These are phyloP conservation scores for Chrysopa pallens DNA, from an alignment of 1,140 invertebrate species.

Conservation along the genomic window DNA sequence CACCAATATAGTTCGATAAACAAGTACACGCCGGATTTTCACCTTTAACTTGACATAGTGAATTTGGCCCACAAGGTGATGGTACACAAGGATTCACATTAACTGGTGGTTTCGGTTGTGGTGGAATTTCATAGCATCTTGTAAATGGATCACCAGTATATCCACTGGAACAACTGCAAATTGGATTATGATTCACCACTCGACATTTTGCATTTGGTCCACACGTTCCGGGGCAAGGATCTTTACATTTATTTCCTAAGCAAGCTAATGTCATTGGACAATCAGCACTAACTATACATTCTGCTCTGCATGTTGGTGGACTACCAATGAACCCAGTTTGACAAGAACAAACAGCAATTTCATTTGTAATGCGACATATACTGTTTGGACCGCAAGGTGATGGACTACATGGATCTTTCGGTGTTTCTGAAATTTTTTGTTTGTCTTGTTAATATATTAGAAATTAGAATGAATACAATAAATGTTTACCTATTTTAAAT, in stretches of 20 bases:
- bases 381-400: slow-evolving; percentile 43
- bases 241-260: slow-evolving; percentile 43
- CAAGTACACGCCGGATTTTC: slow-evolving; percentile 39
- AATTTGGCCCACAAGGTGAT: slow-evolving; percentile 35
- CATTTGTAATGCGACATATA: slow-evolving; percentile 43
- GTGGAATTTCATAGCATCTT: slow-evolving; percentile 33
- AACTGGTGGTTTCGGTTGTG: slow-evolving; percentile 20
- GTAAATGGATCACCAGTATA: slow-evolving; percentile 47
- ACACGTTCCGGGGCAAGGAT: slow-evolving; percentile 57
- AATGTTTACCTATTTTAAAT: slow-evolving; percentile 26
- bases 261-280: slow-evolving; percentile 49
- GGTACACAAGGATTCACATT: slow-evolving; percentile 24
- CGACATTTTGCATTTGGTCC: slow-evolving; percentile 51
- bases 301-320: slow-evolving; percentile 51
- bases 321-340: slow-evolving; percentile 47
- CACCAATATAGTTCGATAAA: slow-evolving; percentile 53
- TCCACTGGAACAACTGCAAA: slow-evolving; percentile 41
- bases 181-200: slow-evolving; percentile 57
- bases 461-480: slow-evolving; percentile 6
- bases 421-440: slow-evolving; percentile 4
- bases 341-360: slow-evolving; percentile 53
- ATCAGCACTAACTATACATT: slow-evolving; percentile 53
- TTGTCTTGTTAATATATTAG: too few species aligned
- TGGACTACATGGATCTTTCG: slow-evolving; percentile 32
- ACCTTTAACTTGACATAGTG: slow-evolving; percentile 24